Evolutionary conservation across 2,113 vertebrate species (phyloP), one percentile per base, ranked within the genome.

Genomic region (Corydoras sp.): DNA sequence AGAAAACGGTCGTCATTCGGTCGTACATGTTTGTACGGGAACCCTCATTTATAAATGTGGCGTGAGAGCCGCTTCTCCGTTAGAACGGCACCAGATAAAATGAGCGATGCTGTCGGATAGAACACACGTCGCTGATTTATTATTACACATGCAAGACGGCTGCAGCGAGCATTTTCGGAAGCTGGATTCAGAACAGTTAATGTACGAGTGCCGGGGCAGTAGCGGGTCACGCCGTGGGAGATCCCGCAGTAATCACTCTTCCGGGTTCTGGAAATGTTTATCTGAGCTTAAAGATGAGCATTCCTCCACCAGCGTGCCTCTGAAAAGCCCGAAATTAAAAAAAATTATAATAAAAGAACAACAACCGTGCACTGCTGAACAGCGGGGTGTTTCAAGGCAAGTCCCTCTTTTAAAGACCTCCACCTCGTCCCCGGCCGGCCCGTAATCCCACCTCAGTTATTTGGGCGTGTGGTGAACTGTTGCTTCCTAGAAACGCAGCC

Each of bases 21-120:
- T 24, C 18, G 18, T 24, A n/a, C 18, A 24, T 3, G 18, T 81
- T 84, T 83, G 35, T 43, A 87, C 83, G 83, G 82, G 82, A 85
- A 84, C 78, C 11, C 2, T 51, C 15, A 65, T 71, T 15, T 32
- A 32, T 61, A 54, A 70, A 70, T 63, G 13, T 66, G 51, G 29
- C 24, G 55, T 18, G 43, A 54, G 10, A 1, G 56, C n/a, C 32
- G 13, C 31, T 10, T 5, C 10, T 35, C 9, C 1, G 12, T 32
- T 9, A 55, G 10, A 10, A 54, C 29, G 2, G 30, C 14, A 30
- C 24, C 12, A 18, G 1, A 63, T 35, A 5, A 48, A 24, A 7
- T 8, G 9, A 5, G 30, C 10, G 29, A 32, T 61, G 10, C 18
- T 31, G 43, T 11, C 15, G 4, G 24, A 51, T 29, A 65, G 51